Conservation (phyloP, 2,113 vertebrate species). For the Megalops atlanticus region DNA sequence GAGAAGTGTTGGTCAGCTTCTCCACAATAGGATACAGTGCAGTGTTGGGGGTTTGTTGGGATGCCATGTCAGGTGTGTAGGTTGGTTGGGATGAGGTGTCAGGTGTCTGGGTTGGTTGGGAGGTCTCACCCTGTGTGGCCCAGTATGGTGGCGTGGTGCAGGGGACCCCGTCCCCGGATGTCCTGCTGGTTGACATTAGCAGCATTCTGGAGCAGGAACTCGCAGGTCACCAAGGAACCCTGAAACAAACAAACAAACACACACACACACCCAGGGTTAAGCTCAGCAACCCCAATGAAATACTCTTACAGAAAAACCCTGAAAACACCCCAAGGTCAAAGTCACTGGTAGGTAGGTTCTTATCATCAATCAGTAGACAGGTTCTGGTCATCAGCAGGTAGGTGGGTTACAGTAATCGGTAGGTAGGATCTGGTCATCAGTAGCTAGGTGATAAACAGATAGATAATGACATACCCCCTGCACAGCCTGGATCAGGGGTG, state of each 20-base stretch:
- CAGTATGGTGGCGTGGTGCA: constrained; percentile 90
- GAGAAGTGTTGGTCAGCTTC: too few species aligned
- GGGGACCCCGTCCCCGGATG: constrained; percentile 82
- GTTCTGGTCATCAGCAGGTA: too few species aligned
- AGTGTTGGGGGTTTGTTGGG: too few species aligned
- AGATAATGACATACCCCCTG: constrained; percentile 77
- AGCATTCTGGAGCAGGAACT: constrained; percentile 96
- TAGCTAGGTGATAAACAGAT: too few species aligned
- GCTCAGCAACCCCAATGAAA: background rate
- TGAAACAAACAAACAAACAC: constrained; percentile 45
- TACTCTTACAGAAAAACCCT: too few species aligned
- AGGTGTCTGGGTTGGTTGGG: background rate
- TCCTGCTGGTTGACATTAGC: constrained; percentile 95
- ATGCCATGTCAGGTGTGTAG: too few species aligned
- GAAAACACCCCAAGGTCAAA: background rate
- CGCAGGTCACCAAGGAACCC: constrained; percentile 94
- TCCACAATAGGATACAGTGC: too few species aligned
- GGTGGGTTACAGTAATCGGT: too few species aligned
- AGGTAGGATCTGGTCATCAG: too few species aligned
- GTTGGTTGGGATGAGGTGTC: too few species aligned
- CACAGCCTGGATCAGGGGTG: constrained; percentile 92
- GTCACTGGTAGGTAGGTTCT: background rate
- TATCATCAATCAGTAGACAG: too few species aligned
- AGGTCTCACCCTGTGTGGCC: constrained; percentile 88
- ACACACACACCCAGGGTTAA: background rate